Conservation (phyloP, 2,113 vertebrate species). For the Dissostichus mawsoni region DNA sequence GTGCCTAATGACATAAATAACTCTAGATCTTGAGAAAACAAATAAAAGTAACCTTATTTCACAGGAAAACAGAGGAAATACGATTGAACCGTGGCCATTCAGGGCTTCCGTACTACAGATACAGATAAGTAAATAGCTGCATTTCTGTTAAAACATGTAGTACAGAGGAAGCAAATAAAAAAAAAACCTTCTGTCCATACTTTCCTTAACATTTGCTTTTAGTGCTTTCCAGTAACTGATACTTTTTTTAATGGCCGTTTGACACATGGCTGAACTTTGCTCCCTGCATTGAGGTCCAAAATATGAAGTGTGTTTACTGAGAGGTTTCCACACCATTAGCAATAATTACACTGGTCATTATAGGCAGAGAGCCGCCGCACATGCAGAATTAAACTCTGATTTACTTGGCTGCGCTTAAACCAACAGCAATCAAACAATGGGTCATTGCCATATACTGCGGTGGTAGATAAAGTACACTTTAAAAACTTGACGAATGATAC, state of each 20-base stretch:
- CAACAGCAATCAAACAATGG: conserved; percentile 47
- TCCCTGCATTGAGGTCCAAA: conserved; percentile 29
- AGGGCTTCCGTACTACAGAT: no score
- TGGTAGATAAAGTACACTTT: not conserved
- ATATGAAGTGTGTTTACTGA: conserved; percentile 56
- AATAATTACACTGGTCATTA: conserved; percentile 61
- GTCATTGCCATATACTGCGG: not conserved
- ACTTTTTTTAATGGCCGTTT: conserved; percentile 25
- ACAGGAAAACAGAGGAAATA: no score
- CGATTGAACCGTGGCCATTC: no score
- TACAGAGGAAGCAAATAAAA: not conserved
- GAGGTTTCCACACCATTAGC: conserved; percentile 66
- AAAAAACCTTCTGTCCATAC: not conserved
- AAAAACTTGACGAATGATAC: not conserved
- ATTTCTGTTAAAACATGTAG: not conserved
- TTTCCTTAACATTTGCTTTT: not conserved
- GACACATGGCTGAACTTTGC: conserved; percentile 59
- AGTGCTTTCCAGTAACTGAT: conserved; percentile 36
- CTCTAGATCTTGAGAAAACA: no score
- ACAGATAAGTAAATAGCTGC: no score
- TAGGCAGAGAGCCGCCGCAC: conserved; percentile 28
- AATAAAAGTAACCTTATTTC: no score
- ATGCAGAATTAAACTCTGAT: conserved; percentile 42
- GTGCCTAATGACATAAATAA: no score
- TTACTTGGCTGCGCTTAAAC: conserved; percentile 50